phyloP scores from a whole-genome alignment of 2,888 invertebrate genomes.

The Drosophila fungiperda region DNA sequence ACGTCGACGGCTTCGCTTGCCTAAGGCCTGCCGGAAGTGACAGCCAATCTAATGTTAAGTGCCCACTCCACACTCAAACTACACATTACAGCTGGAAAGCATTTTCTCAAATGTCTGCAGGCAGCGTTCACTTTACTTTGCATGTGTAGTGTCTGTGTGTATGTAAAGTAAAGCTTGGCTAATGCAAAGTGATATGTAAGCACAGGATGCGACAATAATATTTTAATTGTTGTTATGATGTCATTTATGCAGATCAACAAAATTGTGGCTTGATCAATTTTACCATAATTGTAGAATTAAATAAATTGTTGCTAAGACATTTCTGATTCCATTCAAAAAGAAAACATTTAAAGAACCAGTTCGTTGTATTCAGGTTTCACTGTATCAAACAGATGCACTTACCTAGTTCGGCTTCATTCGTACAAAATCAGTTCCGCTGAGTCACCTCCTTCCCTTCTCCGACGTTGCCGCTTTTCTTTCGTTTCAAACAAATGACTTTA shows the following conservation, averaged over 20 bases:
- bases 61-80: slow-evolving; percentile 67
- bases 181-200: not conserved
- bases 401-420: slow-evolving; percentile 26
- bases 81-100: slow-evolving; percentile 66
- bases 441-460: slow-evolving; percentile 40
- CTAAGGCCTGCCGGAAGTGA: slow-evolving; percentile 74
- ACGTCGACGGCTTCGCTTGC: slow-evolving; percentile 49
- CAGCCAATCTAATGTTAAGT: slow-evolving; percentile 78
- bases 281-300: not conserved
- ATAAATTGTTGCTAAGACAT: not conserved
- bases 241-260: not conserved
- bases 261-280: not conserved
- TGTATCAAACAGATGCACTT: slow-evolving; percentile 32
- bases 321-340: not conserved
- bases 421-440: slow-evolving; percentile 40
- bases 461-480: slow-evolving; percentile 40
- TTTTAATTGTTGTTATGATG: not conserved
- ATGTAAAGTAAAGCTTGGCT: slow-evolving; percentile 27
- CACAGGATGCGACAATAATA: not conserved
- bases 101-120: slow-evolving; percentile 70
- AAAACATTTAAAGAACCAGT: not conserved
- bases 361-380: slow-evolving; percentile 18
- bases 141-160: slow-evolving; percentile 6
- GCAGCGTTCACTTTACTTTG: slow-evolving; percentile 12
- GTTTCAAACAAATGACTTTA: slow-evolving; percentile 48